Conservation (phyloP, 1,140 invertebrate genomes). For the Phenacoccus solenopsis region DNA sequence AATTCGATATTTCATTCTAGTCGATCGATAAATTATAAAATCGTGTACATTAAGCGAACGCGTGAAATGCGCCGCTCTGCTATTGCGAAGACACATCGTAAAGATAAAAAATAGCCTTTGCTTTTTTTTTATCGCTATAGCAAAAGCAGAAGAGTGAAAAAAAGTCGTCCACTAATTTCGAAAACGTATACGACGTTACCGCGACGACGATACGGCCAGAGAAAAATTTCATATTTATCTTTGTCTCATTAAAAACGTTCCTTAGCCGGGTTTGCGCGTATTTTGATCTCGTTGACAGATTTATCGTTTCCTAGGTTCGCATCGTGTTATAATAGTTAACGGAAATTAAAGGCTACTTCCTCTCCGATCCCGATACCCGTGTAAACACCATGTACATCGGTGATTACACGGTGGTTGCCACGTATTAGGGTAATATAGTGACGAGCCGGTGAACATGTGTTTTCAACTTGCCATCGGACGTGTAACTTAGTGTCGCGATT, state of each 20-base stretch:
- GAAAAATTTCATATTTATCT: background rate
- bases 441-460: background rate
- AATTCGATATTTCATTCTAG: too few relatives aligned
- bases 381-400: background rate
- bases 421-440: background rate
- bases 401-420: conserved; percentile 1
- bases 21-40: background rate
- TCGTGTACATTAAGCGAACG: background rate
- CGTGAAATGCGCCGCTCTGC: too few relatives aligned
- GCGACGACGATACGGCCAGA: too few relatives aligned
- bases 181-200: too few relatives aligned
- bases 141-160: background rate
- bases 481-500: background rate
- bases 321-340: background rate
- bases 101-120: background rate
- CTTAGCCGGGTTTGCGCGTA: background rate
- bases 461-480: background rate
- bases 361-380: too few relatives aligned
- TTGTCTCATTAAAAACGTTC: background rate
- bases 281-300: background rate
- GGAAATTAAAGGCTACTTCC: conserved; percentile 1
- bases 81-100: background rate
- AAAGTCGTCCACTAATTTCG: background rate
- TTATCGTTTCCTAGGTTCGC: background rate
- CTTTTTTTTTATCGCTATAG: background rate